phyloP scores from a whole-genome alignment of 2,113 vertebrate species.

The Bubo blakistoni region DNA sequence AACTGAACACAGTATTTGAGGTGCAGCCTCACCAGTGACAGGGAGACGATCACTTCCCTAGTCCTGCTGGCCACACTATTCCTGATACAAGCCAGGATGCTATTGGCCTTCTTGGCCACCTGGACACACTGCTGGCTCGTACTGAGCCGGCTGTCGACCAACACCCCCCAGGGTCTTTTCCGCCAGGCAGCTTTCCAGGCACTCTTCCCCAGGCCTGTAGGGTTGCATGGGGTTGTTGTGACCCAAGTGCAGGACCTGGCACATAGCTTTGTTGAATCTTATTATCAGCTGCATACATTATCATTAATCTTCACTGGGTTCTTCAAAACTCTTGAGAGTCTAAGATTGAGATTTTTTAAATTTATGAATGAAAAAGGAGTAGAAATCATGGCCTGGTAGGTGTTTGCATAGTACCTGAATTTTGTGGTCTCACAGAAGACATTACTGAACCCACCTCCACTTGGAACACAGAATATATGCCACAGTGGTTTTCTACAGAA shows the following conservation, averaged over 20 bases:
- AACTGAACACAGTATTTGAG: neutral
- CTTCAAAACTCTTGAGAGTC: neutral
- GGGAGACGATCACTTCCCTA: no score
- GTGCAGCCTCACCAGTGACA: no score
- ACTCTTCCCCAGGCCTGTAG: neutral
- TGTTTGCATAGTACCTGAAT: slow-evolving; percentile 48
- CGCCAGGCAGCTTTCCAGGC: accelerated
- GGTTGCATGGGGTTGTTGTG: accelerated
- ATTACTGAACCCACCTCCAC: slow-evolving; percentile 62
- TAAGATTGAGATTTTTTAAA: neutral
- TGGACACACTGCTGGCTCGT: no score
- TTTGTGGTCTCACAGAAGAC: slow-evolving; percentile 12
- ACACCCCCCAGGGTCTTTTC: neutral
- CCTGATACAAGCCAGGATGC: no score
- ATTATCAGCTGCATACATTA: neutral
- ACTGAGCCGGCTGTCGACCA: accelerated
- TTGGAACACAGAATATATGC: slow-evolving; percentile 47
- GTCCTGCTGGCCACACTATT: no score
- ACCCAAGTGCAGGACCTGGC: neutral
- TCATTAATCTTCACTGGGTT: neutral
- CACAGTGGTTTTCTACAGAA: neutral
- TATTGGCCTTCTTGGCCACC: no score
- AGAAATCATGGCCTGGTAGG: neutral
- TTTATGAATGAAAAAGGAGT: neutral
- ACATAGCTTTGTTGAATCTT: neutral